Evolutionary conservation across 2,797 vertebrate species (phyloP).

Genomic region (Somateria mollissima): DNA sequence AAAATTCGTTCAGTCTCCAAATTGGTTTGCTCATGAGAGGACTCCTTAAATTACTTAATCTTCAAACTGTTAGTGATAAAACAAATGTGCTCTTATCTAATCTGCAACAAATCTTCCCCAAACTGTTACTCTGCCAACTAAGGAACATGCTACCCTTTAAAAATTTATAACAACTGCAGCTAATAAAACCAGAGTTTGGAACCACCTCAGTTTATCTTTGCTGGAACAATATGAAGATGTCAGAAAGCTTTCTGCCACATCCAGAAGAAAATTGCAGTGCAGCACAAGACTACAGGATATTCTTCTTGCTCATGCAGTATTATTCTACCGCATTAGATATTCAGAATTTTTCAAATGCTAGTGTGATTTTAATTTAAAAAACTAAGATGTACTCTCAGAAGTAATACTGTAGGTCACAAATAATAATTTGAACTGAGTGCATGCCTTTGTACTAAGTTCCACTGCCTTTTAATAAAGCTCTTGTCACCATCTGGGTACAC

Average conservation of each 20-base stretch:
- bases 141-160: slow-evolving; percentile 22
- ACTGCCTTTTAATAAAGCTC: not conserved
- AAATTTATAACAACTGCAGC: slow-evolving; percentile 62
- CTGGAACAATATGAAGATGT: slow-evolving; percentile 57
- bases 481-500: not conserved
- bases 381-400: not conserved
- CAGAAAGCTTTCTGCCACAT: not conserved
- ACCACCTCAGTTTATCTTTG: slow-evolving; percentile 58
- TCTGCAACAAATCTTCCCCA: slow-evolving; percentile 57
- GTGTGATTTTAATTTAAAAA: not conserved
- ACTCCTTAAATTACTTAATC: slow-evolving; percentile 54
- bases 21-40: slow-evolving; percentile 18
- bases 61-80: slow-evolving; percentile 51
- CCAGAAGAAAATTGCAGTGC: not conserved
- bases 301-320: not conserved
- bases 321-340: not conserved
- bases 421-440: not conserved
- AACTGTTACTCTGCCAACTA: slow-evolving; percentile 38
- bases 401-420: not conserved
- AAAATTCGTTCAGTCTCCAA: slow-evolving; percentile 42
- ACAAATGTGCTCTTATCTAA: slow-evolving; percentile 50
- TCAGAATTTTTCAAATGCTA: not conserved
- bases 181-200: slow-evolving; percentile 65
- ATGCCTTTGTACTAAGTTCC: not conserved
- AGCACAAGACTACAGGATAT: not conserved